Evolutionary conservation across 1,140 invertebrate species (phyloP), one percentile per base, ranked within the genome.

Genomic region (Tetramorium simillimum): DNA sequence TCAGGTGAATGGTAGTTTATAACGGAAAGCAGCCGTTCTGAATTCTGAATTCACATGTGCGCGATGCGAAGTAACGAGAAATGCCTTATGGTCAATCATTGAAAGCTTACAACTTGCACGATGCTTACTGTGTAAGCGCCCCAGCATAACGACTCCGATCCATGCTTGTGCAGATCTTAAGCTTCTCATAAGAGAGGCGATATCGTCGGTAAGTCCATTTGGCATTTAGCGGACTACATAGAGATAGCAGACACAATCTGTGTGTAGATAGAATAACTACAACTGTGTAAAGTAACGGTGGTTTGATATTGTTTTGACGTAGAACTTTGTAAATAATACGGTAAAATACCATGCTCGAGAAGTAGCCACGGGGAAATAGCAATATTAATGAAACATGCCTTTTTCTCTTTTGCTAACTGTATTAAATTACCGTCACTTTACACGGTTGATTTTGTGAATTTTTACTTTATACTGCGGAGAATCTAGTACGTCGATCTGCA

Each of bases 61-160:
- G 24, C 14, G 40, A 72, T 58, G 67, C 67, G 24, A 72, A 33
- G 14, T 60, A 73, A 75, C 40, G 69, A 75, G 40, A 51, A 37
- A 84, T 49, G 56, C 69, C 80, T 75, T 84, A 82, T 49, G 69
- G 69, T 43, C 53, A 40, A 65, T 69, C n/a, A 69, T 86, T n/a
- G 24, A 78, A 85, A 65, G 60, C 60, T 84, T 86, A 67, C 40
- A 88, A 67, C 67, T 82, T 80, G 81, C 89, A 85, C 65, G 67
- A 81, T 85, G 90, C 91, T 93, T 92, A 93, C 91, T 70, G 80
- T 92, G 91, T 92, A 93, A 93, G 91, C 91, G 91, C 85, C 56
- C n/a, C 76, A 80, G 56, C 60, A 51, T 49, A 85, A 73, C 28
- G 28, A 75, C 43, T 49, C 24, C 24, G 80, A 84, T 84, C 40